Conservation (phyloP, 2,113 vertebrate species). For the Myanophis thanlyinensis region DNA sequence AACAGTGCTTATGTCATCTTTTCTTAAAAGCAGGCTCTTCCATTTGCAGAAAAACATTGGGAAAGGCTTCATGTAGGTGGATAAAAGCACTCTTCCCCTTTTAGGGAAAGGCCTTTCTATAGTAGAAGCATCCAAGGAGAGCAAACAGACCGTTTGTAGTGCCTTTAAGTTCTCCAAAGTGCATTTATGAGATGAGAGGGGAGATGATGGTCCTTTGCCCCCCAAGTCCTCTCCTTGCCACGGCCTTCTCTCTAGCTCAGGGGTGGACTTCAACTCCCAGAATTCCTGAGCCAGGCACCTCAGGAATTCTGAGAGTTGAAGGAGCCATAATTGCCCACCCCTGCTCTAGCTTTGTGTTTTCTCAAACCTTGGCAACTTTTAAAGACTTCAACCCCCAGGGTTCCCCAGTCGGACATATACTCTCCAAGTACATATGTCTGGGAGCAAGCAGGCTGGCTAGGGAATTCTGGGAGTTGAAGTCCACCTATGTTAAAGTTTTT, state of each 20-base stretch:
- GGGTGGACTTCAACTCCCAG: too few relatives aligned
- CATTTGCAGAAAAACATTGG: not conserved
- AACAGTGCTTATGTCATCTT: not conserved
- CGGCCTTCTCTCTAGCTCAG: not conserved
- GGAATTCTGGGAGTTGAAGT: not conserved
- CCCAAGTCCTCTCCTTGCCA: not conserved
- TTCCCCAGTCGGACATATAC: not conserved
- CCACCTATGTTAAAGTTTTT: not conserved
- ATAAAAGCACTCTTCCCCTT: not conserved
- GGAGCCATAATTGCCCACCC: too few relatives aligned
- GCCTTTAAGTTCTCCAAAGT: not conserved
- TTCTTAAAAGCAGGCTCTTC: not conserved
- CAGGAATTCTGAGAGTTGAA: too few relatives aligned
- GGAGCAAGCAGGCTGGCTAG: not conserved
- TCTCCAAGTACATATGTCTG: not conserved
- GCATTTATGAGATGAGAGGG: not conserved
- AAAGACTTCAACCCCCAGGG: not conserved
- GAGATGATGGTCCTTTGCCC: not conserved
- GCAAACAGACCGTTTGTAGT: not conserved
- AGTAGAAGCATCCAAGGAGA: not conserved
- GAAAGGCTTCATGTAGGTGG: not conserved
- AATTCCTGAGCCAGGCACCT: too few relatives aligned
- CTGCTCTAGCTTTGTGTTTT: too few relatives aligned
- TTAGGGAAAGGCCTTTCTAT: not conserved
- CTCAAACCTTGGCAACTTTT: not conserved